Evolutionary conservation across 2,888 invertebrate genomes (phyloP), one percentile per base, ranked within the genome.

Genomic region (Drosophila histrio): DNA sequence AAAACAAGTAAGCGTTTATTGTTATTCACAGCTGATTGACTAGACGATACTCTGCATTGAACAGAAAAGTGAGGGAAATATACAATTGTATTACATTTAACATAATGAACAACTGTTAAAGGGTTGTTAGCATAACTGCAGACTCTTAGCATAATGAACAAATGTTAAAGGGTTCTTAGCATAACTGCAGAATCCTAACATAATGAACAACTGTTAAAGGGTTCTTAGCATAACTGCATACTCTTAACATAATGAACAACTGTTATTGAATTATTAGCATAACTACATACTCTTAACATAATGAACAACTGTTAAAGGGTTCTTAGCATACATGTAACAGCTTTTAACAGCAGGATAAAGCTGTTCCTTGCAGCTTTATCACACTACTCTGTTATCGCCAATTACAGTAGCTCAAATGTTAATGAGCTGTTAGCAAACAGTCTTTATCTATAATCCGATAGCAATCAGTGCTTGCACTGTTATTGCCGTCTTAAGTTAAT

Each of bases 1-100:
- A 66, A 56, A 74, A 74, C 61, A 72, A 54, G 58, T 52, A 47
- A 54, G 5, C 11, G 13, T 11, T 9, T 15, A 22, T 3, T 11
- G 21, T 8, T 15, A 8, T 4, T 0, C 0, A 2, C 3, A 38
- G 2, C 3, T 41, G 17, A 15, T 8, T 9, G 39, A 54, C 53
- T 17, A 5, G 0, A 1, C 2, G 2, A 58, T 73, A 28, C 72
- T 43, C 44, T 41, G 30, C 28, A 50, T 9, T 8, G n/a, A 6
- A 2, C 0, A 5, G 11, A 1, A 6, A 9, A 24, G 8, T n/a
- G 3, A 1, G 34, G 7, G 11, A 11, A n/a, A 30, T 19, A 36
- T 34, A 13, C 3, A 9, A 2, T 22, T 7, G 11, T 2, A 13
- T 21, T 22, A 7, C 13, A 6, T 22, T 22, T 13, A 22, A 22